Conservation (phyloP, 2,797 vertebrate genomes). For the Eutrigla gurnardus region DNA sequence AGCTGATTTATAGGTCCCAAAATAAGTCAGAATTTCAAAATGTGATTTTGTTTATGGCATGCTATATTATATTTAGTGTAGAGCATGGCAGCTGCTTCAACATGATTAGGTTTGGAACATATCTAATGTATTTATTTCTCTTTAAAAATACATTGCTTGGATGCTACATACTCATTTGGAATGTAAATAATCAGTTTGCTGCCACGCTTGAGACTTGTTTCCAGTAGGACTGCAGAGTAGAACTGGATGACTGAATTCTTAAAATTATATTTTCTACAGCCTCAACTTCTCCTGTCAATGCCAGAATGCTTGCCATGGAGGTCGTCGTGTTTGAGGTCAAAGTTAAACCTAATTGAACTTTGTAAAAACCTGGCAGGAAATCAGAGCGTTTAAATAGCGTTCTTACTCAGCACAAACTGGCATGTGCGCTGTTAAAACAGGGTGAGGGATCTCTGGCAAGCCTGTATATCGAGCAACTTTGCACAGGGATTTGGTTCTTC, state of each 20-base stretch:
- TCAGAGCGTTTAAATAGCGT: neutral
- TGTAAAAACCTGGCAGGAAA: neutral
- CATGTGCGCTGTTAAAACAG: neutral
- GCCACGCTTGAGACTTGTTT: neutral
- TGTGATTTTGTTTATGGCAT: constrained; percentile 5
- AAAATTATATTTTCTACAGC: neutral
- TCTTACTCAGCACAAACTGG: neutral
- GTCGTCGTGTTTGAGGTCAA: neutral
- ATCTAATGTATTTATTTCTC: neutral
- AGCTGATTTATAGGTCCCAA: constrained; percentile 4
- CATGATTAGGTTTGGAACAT: constrained; percentile 6
- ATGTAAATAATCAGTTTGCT: neutral
- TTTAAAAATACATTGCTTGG: constrained; percentile 5
- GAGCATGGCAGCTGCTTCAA: constrained; percentile 9
- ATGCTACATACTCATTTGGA: neutral
- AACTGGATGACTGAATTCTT: constrained; percentile 1
- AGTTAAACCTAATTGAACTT: neutral
- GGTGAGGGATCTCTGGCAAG: neutral
- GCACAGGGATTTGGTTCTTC: neutral
- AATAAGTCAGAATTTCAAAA: constrained; percentile 16
- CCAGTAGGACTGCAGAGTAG: neutral
- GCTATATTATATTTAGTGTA: constrained; percentile 7
- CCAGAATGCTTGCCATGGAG: neutral
- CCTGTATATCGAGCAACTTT: neutral
- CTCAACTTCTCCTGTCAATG: neutral